Evolutionary conservation across 2,797 vertebrate genomes (phyloP).

Genomic region (Lithobates sylvaticus): DNA sequence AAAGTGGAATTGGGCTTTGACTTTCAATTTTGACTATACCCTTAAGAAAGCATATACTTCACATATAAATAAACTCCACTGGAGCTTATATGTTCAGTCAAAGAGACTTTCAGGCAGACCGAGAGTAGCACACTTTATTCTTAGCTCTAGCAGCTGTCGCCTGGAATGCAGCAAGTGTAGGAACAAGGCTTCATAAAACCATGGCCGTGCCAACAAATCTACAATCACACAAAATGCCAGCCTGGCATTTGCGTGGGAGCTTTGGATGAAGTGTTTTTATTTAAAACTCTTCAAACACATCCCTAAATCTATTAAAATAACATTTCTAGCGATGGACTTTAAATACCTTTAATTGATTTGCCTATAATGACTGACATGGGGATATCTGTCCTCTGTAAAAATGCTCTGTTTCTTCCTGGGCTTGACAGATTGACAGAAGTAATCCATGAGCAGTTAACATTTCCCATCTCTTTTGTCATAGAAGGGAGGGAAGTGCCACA

Average conservation of each 20-base stretch:
- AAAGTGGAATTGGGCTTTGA: background rate
- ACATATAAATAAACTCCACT: conserved; percentile 56
- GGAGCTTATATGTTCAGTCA: conserved; percentile 35
- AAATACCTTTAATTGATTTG: too few species aligned
- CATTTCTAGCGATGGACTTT: too few species aligned
- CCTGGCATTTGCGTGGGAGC: background rate
- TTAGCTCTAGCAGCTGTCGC: conserved; percentile 56
- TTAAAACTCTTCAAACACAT: too few species aligned
- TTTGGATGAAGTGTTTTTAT: too few species aligned
- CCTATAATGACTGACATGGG: too few species aligned
- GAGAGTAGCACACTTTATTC: conserved; percentile 49
- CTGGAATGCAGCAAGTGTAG: conserved; percentile 50
- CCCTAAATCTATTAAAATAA: too few species aligned
- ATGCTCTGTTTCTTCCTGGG: too few species aligned
- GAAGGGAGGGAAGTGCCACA: too few species aligned
- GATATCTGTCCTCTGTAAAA: too few species aligned
- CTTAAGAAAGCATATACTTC: conserved; percentile 47
- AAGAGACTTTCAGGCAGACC: conserved; percentile 26
- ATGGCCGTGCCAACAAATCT: conserved; percentile 6
- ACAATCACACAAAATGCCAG: background rate
- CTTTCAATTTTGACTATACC: background rate
- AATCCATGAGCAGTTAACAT: too few species aligned
- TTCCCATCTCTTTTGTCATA: too few species aligned
- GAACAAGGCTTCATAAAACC: conserved; percentile 36
- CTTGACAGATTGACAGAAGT: too few species aligned